Conservation (phyloP, 2,797 vertebrate genomes). For the Heliangelus exortis region DNA sequence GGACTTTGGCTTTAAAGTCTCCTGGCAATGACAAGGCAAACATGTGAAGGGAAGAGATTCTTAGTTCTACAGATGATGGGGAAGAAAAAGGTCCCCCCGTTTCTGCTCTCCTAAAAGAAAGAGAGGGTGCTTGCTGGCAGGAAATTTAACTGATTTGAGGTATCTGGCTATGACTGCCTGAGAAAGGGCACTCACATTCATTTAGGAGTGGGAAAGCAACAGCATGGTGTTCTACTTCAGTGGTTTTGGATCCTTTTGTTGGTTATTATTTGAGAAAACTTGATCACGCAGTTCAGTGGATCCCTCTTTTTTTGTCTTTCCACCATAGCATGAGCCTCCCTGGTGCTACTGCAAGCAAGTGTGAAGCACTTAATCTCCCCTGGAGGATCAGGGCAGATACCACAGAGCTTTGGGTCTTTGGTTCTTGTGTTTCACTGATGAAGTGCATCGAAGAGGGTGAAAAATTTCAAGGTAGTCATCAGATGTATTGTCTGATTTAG, state of each 20-base stretch:
- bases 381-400: neutral
- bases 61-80: neutral
- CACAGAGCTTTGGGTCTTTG: neutral
- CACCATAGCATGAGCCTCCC: neutral
- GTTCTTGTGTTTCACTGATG: neutral
- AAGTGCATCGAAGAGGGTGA: neutral
- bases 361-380: neutral
- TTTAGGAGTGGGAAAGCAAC: neutral
- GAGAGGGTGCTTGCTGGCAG: neutral
- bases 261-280: neutral
- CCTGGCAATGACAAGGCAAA: neutral
- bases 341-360: neutral
- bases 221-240: neutral
- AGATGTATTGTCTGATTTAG: neutral
- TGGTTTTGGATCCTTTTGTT: neutral
- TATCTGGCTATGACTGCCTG: neutral
- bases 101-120: neutral
- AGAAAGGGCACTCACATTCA: fast-evolving
- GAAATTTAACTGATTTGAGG: neutral
- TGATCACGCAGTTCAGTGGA: neutral
- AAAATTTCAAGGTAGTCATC: neutral
- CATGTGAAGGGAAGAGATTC: neutral
- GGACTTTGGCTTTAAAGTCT: neutral
- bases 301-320: neutral
- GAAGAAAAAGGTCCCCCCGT: neutral